Evolutionary conservation across 1,140 invertebrate species (phyloP), one percentile per base, ranked within the genome.

Genomic region (Tetramorium simillimum): DNA sequence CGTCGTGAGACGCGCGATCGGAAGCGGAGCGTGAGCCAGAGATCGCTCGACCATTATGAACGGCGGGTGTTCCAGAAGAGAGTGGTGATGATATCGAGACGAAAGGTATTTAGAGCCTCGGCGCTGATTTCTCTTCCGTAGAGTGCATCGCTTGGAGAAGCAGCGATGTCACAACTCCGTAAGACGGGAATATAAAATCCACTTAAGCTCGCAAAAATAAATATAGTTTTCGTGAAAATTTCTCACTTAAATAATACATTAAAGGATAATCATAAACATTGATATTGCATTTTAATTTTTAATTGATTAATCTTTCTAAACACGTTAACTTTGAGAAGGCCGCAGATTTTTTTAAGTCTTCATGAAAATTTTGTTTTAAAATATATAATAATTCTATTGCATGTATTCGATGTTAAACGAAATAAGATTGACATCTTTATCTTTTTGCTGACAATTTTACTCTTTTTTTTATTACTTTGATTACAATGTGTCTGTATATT

Each of bases 21-120:
- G 82, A 90, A 92, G 85, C 91, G 88, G 88, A 93, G 88, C 92
- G 89, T 93, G 88, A 93, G 90, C 77, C 91, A 37, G 53, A 81
- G 69, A 72, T 88, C 65, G 77, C 69, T 76, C 80, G 85, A 82
- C 84, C 89, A 46, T 82, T 62, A 40, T 76, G 63, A 69, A 73
- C 77, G 78, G 60, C 80, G 77, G 62, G 37, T 16, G 56, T 46
- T 82, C 51, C 40, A 21, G 51, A 46, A 60, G 21, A 21, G 37
- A 58, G 18, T 7, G 21, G 43, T 21, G 81, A 69, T 70, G 73
- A 78, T 62, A 86, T 78, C 56, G 53, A 69, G 46, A 69, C 43
- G 28, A 21, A 21, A 69, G 43, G 46, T 62, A 62, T 77, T 77
- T 46, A 62, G 37, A 37, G 33, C 21, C 33, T 76, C 16, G 4